Base-by-base conservation (phyloP, 2,113 vertebrate genomes). In the Eidolon helvum region DNA sequence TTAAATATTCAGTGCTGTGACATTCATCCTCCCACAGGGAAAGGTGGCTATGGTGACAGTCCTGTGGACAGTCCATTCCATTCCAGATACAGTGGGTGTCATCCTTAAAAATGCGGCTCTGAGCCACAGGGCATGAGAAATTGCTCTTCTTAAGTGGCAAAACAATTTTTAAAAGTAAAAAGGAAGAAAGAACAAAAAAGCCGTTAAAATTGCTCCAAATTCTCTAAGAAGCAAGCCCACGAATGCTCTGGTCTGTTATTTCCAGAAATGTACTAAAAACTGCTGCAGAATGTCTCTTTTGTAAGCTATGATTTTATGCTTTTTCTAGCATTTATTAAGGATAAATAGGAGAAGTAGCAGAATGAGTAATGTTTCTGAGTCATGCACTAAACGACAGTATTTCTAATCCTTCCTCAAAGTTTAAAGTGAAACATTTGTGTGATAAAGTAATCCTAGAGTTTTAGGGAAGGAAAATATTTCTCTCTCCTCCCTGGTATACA, bases 41-140 rank as follows among this genome's bases (percentile, higher is more conserved):
- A 90, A 96, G 82, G 96, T 22, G 5, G 68, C 80, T 74, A 33
- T 15, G 38, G 11, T 2, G 40, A 6, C 1, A 0, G 59, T 38
- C 79, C 74, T 26, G 19, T 1, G 57, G 59, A 38, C 74, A 91
- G 82, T 45, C 45, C 45, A 11, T 45, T 35, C 18, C 95, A 43
- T 89, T 59, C 0, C 0, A 10, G 45, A 68, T 66, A 16, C 97
- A 61, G 96, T 15, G 85, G 97, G 96, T 14, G 18, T 16, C 53
- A 53, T 80, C 63, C 92, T 84, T 95, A 91, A 71, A 97, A 95
- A 61, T 50, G 43, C 14, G 48, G 26, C 38, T 96, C 94, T 50
- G 43, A 69, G 9, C 95, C 75, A 30, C 72, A 91, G 96, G 98
- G 14, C 35, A 40, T 9, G 78, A 72, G 19, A 75, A 94, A 95